A percentile compares a stretch with the other conserved stretches of the same genome.
Evolutionary conservation across 1,140 invertebrate species (phyloP).

Genomic region (Eupristina koningsbergeri): DNA sequence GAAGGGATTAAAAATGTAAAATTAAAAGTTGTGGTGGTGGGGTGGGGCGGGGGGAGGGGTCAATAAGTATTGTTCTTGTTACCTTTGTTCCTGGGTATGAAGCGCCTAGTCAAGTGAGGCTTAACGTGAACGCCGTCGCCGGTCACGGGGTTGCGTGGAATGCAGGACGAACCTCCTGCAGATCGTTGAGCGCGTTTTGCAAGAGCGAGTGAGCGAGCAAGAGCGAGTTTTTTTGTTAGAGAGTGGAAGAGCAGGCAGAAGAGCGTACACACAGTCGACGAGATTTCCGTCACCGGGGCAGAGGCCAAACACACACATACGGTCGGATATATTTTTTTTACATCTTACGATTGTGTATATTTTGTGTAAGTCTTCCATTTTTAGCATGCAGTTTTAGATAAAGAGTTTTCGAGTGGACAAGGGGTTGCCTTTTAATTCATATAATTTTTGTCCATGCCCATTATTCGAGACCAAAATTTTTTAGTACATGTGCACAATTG

Average conservation of each 20-base stretch:
- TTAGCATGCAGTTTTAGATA: not conserved
- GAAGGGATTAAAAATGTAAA: not conserved
- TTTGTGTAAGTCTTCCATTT: not conserved
- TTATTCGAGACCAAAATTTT: too few species aligned
- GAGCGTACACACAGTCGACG: slow-evolving; percentile 13
- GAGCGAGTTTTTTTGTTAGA: slow-evolving; percentile 17
- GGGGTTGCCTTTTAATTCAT: not conserved
- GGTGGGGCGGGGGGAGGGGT: not conserved
- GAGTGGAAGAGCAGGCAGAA: slow-evolving; percentile 1
- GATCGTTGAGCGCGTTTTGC: slow-evolving; percentile 52
- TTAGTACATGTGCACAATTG: too few species aligned
- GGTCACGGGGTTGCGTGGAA: slow-evolving; percentile 75
- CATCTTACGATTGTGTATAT: not conserved
- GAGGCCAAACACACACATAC: slow-evolving; percentile 34
- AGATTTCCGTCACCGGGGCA: slow-evolving; percentile 30
- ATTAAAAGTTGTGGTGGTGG: too few species aligned
- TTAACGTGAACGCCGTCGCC: slow-evolving; percentile 74
- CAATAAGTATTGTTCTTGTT: slow-evolving; percentile 41
- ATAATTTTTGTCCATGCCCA: too few species aligned
- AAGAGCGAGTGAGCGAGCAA: slow-evolving; percentile 30
- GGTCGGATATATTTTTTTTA: not conserved
- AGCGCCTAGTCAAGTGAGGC: slow-evolving; percentile 64
- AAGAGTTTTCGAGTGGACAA: not conserved
- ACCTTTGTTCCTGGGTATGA: slow-evolving; percentile 70
- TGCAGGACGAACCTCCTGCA: slow-evolving; percentile 70